phyloP scores from a whole-genome alignment of 2,797 vertebrate genomes.

The Heteromormyrus szaboi region DNA sequence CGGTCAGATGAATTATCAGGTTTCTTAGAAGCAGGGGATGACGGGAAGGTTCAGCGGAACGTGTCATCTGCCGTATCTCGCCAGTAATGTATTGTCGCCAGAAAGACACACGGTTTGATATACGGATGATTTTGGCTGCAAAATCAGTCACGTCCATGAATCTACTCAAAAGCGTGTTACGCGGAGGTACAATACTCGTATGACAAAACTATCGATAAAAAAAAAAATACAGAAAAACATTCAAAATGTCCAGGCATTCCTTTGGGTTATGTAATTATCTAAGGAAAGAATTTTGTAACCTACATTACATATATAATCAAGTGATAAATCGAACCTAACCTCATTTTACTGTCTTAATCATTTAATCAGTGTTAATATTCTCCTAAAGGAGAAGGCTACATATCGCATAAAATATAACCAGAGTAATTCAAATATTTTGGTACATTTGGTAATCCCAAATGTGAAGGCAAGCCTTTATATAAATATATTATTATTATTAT shows the following conservation, averaged over 20 bases:
- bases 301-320: not conserved
- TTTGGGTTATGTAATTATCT: not conserved
- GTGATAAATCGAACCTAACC: not conserved
- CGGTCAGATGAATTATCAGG: not conserved
- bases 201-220: not conserved
- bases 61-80: not conserved
- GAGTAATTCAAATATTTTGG: not conserved
- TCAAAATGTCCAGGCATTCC: not conserved
- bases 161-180: not conserved
- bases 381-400: not conserved
- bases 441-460: not conserved
- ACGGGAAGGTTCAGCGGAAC: not conserved
- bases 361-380: not conserved
- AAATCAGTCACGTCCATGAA: not conserved
- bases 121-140: not conserved
- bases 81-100: not conserved
- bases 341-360: not conserved
- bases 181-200: not conserved
- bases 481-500: not conserved
- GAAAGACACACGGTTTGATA: not conserved
- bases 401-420: not conserved
- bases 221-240: not conserved
- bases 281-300: not conserved
- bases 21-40: not conserved
- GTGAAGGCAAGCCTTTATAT: not conserved